A percentile compares a stretch with the other conserved stretches of the same genome.
These are phyloP conservation scores for Columbina picui DNA, from an alignment of 2,113 vertebrate species.

Conservation along the genomic window DNA sequence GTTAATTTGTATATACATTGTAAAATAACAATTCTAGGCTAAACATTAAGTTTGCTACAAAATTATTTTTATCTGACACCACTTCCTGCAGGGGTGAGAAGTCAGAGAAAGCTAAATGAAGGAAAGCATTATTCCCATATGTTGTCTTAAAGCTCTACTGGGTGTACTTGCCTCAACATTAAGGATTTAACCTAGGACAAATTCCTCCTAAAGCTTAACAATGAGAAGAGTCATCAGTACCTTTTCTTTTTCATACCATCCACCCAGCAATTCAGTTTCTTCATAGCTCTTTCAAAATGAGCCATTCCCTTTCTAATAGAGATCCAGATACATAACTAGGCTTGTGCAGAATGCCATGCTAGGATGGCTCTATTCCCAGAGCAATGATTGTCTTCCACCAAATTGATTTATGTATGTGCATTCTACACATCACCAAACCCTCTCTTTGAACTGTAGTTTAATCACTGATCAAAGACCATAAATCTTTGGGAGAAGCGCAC, in stretches of 20 bases:
- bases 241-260: neutral
- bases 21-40: neutral
- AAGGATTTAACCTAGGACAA: no score
- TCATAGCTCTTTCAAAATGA: neutral
- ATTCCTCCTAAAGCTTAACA: neutral
- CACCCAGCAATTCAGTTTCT: neutral
- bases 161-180: neutral
- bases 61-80: neutral
- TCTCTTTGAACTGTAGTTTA: neutral
- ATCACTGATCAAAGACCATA: neutral
- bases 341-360: neutral
- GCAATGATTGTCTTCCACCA: neutral
- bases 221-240: neutral
- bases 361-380: neutral
- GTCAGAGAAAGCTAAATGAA: neutral
- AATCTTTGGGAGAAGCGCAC: neutral
- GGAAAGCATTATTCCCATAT: neutral
- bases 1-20: neutral
- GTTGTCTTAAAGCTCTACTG: neutral
- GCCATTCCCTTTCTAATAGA: neutral
- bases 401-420: neutral
- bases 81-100: neutral
- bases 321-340: neutral
- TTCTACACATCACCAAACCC: neutral
- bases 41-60: neutral